phyloP scores from a whole-genome alignment of 2,888 invertebrate genomes.

The Chrysomela aeneicollis region DNA sequence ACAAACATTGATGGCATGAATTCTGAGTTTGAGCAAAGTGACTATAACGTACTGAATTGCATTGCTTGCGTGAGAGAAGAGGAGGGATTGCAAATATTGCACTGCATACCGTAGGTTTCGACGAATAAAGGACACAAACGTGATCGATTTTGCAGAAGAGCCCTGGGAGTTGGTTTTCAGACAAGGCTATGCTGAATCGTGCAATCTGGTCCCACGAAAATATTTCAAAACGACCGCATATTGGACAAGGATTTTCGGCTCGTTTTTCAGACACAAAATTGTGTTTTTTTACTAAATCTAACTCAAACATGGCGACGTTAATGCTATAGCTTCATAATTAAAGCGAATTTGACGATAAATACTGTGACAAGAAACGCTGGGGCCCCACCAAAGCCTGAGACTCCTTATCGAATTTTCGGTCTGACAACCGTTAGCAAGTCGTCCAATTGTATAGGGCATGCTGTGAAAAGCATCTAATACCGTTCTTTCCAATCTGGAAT shows the following conservation, averaged over 20 bases:
- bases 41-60: conserved; percentile 15
- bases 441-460: conserved; percentile 18
- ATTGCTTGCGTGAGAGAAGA: conserved; percentile 29
- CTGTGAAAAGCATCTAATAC: conserved; percentile 26
- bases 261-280: conserved; percentile 20
- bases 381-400: conserved; percentile 28
- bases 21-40: conserved; percentile 4
- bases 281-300: conserved; percentile 55
- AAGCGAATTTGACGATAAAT: conserved; percentile 43
- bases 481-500: conserved; percentile 38
- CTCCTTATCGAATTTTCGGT: conserved; percentile 35
- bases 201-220: conserved; percentile 11
- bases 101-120: conserved; percentile 35
- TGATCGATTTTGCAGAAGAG: conserved; percentile 53
- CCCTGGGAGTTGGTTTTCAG: conserved; percentile 43
- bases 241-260: conserved; percentile 6
- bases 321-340: conserved; percentile 55
- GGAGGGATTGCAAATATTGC: conserved; percentile 36
- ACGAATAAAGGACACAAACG: conserved; percentile 51
- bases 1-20: conserved; percentile 25
- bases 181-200: conserved; percentile 29
- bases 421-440: conserved; percentile 39
- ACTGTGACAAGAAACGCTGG: conserved; percentile 28
- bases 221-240: conserved; percentile 15
- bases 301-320: conserved; percentile 63